Evolutionary conservation across 2,113 vertebrate genomes (phyloP), one percentile per base, ranked within the genome.

Genomic region (Forbesichthys papilliferus): DNA sequence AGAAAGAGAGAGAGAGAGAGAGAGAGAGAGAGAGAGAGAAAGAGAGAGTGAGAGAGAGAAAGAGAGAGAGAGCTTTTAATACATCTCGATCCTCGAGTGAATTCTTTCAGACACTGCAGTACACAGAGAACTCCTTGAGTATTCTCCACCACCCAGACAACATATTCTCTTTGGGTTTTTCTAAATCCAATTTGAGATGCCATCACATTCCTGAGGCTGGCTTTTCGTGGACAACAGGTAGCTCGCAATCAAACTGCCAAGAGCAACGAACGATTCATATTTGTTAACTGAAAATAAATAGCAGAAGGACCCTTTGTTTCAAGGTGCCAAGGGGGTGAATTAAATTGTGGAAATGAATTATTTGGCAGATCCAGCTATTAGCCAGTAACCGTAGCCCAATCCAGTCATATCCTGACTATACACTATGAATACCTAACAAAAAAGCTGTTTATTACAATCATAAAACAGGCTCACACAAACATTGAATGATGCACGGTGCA

Each of bases 101-200:
- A 27, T 27, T 27, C 1, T 27, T 27, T 27, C 27, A 27, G 61
- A 51, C 61, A 60, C 66, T 33, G 65, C 71, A 71, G 66, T 64
- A 13, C 47, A 59, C 49, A 9, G 11, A 73, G 49, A 79, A 69
- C 68, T 67, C 52, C 65, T 34, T 74, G 65, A 63, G 57, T 62
- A 61, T 78, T 47, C 34, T 58, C 68, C 65, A 12, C 65, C 46
- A 80, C 69, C 70, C 82, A 51, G 54, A 77, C 78, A 77, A 81
- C 75, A 57, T 66, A 42, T 84, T 69, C 46, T 76, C 70, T 59
- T 10, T 16, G 56, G 58, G 49, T 71, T 74, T 76, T 54, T 70
- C 27, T 48, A 69, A 78, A 84, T 82, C 66, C 61, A 73, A 84
- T 85, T 80, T 77, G 72, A 61, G 78, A 78, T 59, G 49, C 49